phyloP scores from a whole-genome alignment of 2,797 vertebrate species.

The Clarias pachynema region DNA sequence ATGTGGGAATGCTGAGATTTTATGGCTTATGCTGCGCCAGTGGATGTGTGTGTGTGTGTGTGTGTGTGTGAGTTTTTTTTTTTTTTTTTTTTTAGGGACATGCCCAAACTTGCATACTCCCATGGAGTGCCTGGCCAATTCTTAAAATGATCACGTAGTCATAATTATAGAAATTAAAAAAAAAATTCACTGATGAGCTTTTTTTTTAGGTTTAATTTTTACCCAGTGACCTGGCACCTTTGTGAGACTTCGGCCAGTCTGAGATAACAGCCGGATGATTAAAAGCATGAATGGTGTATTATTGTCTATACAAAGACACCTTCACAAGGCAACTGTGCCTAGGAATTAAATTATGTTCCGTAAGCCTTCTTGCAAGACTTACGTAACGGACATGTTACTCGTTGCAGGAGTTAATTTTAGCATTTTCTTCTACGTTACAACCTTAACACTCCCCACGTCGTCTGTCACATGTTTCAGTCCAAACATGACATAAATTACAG shows the following conservation, averaged over 20 bases:
- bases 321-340: conserved; percentile 71
- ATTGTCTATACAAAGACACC: conserved; percentile 75
- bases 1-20: conserved; percentile 60
- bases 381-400: conserved; percentile 65
- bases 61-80: neutral
- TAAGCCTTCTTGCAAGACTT: conserved; percentile 67
- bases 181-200: conserved; percentile 69
- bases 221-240: conserved; percentile 70
- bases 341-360: conserved; percentile 72
- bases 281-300: conserved; percentile 77
- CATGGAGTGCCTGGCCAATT: conserved; percentile 41
- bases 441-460: neutral
- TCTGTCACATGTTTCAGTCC: neutral
- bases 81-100: conserved; percentile 40
- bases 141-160: conserved; percentile 37
- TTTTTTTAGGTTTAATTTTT: conserved; percentile 64
- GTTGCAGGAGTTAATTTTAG: conserved; percentile 56
- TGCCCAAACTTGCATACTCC: conserved; percentile 53
- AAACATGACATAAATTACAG: neutral
- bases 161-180: conserved; percentile 67
- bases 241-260: conserved; percentile 65
- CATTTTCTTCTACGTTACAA: neutral
- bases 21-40: conserved; percentile 44
- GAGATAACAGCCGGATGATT: conserved; percentile 75
- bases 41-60: conserved; percentile 45